phyloP scores from a whole-genome alignment of 2,113 vertebrate species.

The Craseonycteris thonglongyai region DNA sequence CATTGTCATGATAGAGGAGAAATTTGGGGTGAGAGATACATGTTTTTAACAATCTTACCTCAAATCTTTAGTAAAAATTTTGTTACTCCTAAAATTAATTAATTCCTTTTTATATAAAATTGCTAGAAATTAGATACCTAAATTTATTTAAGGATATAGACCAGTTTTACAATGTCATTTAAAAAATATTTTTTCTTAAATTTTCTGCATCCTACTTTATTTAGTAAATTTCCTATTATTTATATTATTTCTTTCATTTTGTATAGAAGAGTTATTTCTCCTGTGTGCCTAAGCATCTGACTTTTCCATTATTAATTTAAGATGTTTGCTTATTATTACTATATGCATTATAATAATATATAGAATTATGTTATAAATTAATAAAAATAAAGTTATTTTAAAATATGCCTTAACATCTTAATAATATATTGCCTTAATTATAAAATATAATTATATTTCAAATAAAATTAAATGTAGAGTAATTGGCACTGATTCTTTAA shows the following conservation, averaged over 20 bases:
- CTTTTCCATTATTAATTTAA: not conserved
- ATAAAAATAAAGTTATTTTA: not conserved
- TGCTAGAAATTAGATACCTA: conserved; percentile 7
- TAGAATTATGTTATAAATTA: not conserved
- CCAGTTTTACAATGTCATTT: not conserved
- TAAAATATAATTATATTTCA: not conserved
- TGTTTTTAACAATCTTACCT: not conserved
- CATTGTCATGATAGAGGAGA: not conserved
- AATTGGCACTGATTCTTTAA: not conserved
- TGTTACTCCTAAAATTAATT: not conserved
- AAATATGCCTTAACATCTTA: not conserved
- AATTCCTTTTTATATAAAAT: conserved; percentile 20
- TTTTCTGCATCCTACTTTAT: not conserved
- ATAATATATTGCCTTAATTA: not conserved
- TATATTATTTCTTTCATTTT: conserved; percentile 6
- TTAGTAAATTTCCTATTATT: not conserved
- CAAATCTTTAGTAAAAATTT: not conserved
- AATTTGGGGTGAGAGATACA: not conserved
- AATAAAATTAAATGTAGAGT: not conserved
- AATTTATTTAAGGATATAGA: not conserved
- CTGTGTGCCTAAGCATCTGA: not conserved
- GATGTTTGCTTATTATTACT: not conserved
- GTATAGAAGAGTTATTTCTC: not conserved
- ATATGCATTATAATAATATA: not conserved
- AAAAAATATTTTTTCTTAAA: not conserved